A percentile compares a stretch with the other conserved stretches of the same genome.
These are phyloP conservation scores for Cydia fagiglandana DNA, from an alignment of 1,140 invertebrate species.

Conservation along the genomic window DNA sequence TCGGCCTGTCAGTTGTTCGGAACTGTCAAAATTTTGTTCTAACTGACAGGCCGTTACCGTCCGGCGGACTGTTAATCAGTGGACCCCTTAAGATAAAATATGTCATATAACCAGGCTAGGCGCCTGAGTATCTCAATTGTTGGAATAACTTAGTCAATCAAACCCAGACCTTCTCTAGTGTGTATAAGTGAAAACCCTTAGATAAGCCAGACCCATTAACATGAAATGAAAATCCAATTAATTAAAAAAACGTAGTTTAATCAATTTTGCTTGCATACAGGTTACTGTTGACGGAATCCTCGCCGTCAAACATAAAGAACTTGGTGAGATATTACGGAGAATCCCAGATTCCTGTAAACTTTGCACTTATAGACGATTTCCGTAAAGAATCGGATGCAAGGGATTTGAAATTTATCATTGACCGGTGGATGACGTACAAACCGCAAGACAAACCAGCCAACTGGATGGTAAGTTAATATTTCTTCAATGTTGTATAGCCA, in stretches of 20 bases:
- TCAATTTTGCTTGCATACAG: conserved; percentile 63
- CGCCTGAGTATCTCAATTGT: too few species aligned
- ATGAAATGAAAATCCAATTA: background rate
- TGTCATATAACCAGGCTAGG: too few species aligned
- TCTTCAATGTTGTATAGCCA: too few species aligned
- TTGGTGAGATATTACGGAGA: conserved; percentile 83
- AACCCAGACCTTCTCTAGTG: too few species aligned
- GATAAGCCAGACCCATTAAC: too few species aligned
- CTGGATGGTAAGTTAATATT: conserved; percentile 78
- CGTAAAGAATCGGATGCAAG: conserved; percentile 77
- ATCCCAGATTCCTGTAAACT: conserved; percentile 84
- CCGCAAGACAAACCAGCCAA: conserved; percentile 79
- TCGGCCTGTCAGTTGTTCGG: too few species aligned
- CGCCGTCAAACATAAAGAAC: conserved; percentile 73
- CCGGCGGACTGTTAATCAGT: too few species aligned
- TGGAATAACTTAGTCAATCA: too few species aligned
- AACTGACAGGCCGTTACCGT: too few species aligned
- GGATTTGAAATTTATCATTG: conserved; percentile 78
- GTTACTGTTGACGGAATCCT: conserved; percentile 84
- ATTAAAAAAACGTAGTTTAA: conserved; percentile 14
- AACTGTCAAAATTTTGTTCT: too few species aligned
- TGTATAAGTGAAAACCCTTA: too few species aligned
- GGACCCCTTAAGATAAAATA: too few species aligned
- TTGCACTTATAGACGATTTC: conserved; percentile 77
- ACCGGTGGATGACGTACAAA: conserved; percentile 80